Evolutionary conservation across 2,888 invertebrate genomes (phyloP).

Genomic region (Apamea monoglypha): DNA sequence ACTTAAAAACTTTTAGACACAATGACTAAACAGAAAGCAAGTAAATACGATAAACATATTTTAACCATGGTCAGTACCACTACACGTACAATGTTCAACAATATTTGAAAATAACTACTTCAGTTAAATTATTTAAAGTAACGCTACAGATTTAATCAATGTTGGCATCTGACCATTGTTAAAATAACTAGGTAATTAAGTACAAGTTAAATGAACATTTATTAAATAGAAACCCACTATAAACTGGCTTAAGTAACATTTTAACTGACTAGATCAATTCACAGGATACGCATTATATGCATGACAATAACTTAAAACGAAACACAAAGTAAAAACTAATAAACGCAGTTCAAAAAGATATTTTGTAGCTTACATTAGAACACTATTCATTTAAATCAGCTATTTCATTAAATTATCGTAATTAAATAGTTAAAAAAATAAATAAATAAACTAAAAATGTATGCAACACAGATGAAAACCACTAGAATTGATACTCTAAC

Average conservation of each 20-base stretch:
- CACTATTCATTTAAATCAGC: conserved; percentile 29
- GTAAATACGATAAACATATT: conserved; percentile 54
- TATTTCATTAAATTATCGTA: conserved; percentile 27
- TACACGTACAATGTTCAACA: conserved; percentile 36
- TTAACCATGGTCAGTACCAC: conserved; percentile 49
- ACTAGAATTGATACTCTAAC: conserved; percentile 67
- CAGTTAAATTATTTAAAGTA: conserved; percentile 52
- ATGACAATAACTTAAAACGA: conserved; percentile 45
- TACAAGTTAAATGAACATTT: conserved; percentile 57
- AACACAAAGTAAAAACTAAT: conserved; percentile 25
- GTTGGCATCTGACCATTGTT: conserved; percentile 49
- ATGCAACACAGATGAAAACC: conserved; percentile 56
- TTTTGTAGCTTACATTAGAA: conserved; percentile 39
- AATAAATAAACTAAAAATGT: conserved; percentile 49
- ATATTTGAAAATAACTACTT: conserved; percentile 52
- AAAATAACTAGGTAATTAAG: conserved; percentile 52
- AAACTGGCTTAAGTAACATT: conserved; percentile 51
- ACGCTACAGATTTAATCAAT: conserved; percentile 58
- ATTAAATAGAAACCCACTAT: conserved; percentile 47
- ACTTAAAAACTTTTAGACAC: conserved; percentile 61
- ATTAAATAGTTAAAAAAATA: conserved; percentile 17
- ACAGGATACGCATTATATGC: conserved; percentile 68
- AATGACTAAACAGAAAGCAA: conserved; percentile 63
- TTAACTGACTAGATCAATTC: conserved; percentile 70
- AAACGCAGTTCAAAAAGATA: conserved; percentile 20